Evolutionary conservation across 2,888 invertebrate species (phyloP).

Genomic region (Dugesia japonica): DNA sequence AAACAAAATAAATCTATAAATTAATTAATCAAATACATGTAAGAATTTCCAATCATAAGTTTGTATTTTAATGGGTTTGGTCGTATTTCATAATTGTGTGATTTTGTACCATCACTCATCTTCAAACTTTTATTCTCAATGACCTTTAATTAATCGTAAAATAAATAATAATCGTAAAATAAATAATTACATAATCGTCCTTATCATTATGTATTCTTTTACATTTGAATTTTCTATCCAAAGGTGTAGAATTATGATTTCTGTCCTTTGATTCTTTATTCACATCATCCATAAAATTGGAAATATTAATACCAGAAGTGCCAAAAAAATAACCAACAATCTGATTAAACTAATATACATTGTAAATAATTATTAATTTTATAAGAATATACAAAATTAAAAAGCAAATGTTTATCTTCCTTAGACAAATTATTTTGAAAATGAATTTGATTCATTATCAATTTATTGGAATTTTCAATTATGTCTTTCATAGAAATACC

Average conservation of each 20-base stretch:
- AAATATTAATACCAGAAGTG: neutral
- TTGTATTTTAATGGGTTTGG: neutral
- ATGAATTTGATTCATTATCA: neutral
- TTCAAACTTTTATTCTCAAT: too few relatives aligned
- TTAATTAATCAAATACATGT: neutral
- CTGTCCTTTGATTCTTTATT: neutral
- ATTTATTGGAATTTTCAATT: neutral
- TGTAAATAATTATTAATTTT: neutral
- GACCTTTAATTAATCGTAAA: too few relatives aligned
- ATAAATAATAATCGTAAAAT: too few relatives aligned
- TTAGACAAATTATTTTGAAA: neutral
- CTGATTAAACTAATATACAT: neutral
- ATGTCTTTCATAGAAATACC: neutral
- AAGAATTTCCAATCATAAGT: constrained; percentile 9
- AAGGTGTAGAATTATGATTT: neutral
- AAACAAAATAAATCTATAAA: neutral
- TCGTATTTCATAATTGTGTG: neutral
- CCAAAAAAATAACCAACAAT: neutral
- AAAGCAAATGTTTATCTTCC: neutral
- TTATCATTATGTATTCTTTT: neutral
- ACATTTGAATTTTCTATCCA: neutral
- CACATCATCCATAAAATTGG: neutral
- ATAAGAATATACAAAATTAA: neutral
- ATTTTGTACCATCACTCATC: too few relatives aligned
- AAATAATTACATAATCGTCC: too few relatives aligned